phyloP scores from a whole-genome alignment of 2,888 invertebrate species.

The Pyrrhosoma nymphula region DNA sequence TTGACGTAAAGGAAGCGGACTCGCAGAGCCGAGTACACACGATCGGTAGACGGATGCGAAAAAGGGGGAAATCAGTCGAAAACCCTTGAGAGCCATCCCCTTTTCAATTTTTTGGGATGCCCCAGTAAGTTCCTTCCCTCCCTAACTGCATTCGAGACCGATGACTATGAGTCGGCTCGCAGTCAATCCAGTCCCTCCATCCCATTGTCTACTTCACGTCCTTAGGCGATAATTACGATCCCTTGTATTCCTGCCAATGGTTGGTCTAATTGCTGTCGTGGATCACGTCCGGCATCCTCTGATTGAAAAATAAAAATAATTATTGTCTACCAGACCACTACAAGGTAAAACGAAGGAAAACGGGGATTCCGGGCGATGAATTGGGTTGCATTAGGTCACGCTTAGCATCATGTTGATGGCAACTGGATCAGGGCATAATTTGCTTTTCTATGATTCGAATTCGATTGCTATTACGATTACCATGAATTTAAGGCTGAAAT shows the following conservation, averaged over 20 bases:
- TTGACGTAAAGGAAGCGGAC: not conserved
- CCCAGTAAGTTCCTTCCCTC: not conserved
- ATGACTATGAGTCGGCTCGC: not conserved
- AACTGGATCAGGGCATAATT: too few species aligned
- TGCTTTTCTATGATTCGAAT: too few species aligned
- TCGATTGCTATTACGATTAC: too few species aligned
- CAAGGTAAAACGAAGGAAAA: not conserved
- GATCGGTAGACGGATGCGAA: not conserved
- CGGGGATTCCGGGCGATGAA: not conserved
- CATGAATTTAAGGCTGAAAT: too few species aligned
- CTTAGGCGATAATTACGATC: not conserved
- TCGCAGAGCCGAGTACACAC: not conserved
- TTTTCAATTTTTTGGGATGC: not conserved
- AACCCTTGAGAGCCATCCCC: not conserved
- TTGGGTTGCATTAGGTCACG: not conserved
- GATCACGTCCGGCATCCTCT: not conserved
- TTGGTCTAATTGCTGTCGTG: not conserved
- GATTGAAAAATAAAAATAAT: not conserved
- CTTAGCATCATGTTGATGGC: too few species aligned
- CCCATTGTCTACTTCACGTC: slow-evolving; percentile 5
- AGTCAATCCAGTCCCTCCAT: not conserved
- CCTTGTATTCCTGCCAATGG: not conserved
- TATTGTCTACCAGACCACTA: not conserved
- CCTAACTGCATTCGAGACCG: not conserved
- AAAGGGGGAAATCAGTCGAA: not conserved